Base-by-base conservation (phyloP, 2,113 vertebrate genomes). In the Prinia subflava region DNA sequence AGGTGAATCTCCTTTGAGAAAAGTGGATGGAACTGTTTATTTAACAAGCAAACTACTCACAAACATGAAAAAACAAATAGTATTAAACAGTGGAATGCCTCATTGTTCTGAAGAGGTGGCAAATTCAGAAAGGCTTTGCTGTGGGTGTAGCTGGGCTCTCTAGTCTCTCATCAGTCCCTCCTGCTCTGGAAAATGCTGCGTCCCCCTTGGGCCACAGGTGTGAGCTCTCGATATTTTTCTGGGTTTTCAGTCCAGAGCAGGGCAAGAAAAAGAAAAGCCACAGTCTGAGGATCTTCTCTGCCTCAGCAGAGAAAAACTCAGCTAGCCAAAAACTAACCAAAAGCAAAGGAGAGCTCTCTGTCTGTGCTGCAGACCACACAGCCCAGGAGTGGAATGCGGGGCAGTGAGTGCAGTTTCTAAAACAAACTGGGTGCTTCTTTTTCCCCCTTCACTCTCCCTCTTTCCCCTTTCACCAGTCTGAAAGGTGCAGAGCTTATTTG, bases 71-170 rank as follows among this genome's bases (percentile, higher is more conserved):
- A 52, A 41, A 2, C 4, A 3, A 20, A 25, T n/a, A 16, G 11
- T 27, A 25, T 22, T 41, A 52, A 52, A 41, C 5, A 63, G 17
- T 41, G 8, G 8, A 42, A 28, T 3, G 2, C 41, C 37, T 52
- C 2, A 0, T 6, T 27, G 30, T 13, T 63, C 37, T 52, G 30
- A 63, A 63, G 23, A 52, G 30, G 28, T n/a, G 37, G 6, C 23
- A 42, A n/a, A 52, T 78, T 27, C 46, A n/a, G 17, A 13, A 25
- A 41, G 17, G 50, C 23, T 2, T 41, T 42, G 50, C 9, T 2
- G 4, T 63, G 18, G 13, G 17, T 27, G 13, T 22, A 41, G 10
- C 23, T 41, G 0, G 0, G 35, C 10, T 44, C 3, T 1, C 35
- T 52, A 63, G 30, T 33, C 28, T 62, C 22, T 31, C 14, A 7